Percentiles rank a stretch among this genome's conserved stretches.
These are phyloP conservation scores for Hydractinia symbiolongicarpus DNA, from an alignment of 30 jellyfish, hydroid and myxozoan species.

Conservation along the genomic window DNA sequence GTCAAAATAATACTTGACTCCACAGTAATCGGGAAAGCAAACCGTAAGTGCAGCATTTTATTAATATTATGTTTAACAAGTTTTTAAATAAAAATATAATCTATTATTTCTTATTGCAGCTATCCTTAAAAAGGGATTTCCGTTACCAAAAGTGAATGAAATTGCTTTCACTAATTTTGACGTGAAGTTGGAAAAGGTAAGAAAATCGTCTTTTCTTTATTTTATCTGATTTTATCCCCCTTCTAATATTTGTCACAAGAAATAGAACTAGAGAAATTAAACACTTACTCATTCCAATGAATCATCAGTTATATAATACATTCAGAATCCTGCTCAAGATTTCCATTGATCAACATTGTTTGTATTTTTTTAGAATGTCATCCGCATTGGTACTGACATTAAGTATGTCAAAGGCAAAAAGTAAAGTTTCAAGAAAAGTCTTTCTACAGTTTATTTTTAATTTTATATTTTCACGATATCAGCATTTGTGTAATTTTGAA, in stretches of 20 bases:
- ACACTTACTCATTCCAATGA: no score
- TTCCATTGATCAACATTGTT: no score
- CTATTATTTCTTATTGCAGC: background rate
- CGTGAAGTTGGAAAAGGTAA: background rate
- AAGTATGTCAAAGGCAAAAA: background rate
- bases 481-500: no score
- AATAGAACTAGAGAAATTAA: no score
- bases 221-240: background rate
- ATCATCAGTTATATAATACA: no score
- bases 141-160: constrained; percentile 10
- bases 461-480: no score
- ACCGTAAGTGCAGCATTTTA: constrained; percentile 8
- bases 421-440: background rate
- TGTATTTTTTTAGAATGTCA: background rate
- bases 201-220: background rate
- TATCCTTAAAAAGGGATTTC: background rate
- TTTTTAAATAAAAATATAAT: no score
- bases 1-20: background rate
- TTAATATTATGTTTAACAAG: no score
- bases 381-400: constrained; percentile 4
- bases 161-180: background rate
- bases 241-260: no score
- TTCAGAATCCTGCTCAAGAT: no score
- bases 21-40: constrained; percentile 2
- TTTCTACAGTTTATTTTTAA: no score